A percentile compares a stretch with the other conserved stretches of the same genome.
These are phyloP conservation scores for Gracilinanus agilis DNA, from an alignment of 2,113 vertebrate species.

Conservation along the genomic window DNA sequence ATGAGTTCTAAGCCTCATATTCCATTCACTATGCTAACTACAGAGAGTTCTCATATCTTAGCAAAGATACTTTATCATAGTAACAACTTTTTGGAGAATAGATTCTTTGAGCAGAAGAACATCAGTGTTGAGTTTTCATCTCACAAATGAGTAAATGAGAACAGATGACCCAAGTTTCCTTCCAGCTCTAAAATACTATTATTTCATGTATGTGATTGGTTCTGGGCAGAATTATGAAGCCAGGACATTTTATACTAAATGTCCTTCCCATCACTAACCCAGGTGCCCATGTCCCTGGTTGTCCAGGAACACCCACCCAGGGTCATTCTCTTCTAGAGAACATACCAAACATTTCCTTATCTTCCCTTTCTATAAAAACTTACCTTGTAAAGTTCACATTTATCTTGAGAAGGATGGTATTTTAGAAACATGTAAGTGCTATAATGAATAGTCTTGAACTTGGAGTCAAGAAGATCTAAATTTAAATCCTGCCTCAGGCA, in stretches of 20 bases:
- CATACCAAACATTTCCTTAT: neutral
- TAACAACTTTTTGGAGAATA: neutral
- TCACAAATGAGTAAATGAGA: neutral
- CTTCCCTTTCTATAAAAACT: neutral
- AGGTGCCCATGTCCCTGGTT: neutral
- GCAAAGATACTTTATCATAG: neutral
- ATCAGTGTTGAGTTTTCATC: neutral
- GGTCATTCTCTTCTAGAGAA: neutral
- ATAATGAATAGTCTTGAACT: neutral
- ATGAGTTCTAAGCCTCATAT: neutral
- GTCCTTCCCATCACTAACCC: neutral
- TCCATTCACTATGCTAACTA: neutral
- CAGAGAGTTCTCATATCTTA: neutral
- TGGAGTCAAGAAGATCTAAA: neutral
- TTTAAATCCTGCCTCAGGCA: neutral
- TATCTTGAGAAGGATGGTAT: neutral
- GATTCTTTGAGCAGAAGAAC: neutral
- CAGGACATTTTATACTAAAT: neutral
- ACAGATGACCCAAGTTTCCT: neutral
- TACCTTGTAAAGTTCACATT: neutral
- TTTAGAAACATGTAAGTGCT: neutral
- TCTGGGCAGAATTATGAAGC: neutral
- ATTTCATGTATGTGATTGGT: neutral
- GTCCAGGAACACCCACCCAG: neutral
- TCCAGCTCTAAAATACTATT: neutral